Evolutionary conservation across 2,113 vertebrate genomes (phyloP).

Genomic region (Gallinago media): DNA sequence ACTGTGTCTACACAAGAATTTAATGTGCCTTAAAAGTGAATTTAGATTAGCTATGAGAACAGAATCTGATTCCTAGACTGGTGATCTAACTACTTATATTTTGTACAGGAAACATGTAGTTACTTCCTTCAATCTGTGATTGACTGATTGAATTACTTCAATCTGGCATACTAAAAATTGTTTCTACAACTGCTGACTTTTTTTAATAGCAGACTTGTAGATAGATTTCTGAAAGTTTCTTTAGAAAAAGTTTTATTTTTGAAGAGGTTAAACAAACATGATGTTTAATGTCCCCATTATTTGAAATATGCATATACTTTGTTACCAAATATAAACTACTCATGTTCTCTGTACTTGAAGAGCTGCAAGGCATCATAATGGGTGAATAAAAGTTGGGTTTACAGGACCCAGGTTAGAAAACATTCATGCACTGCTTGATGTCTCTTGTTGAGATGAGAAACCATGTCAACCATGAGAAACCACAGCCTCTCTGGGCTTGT

Average conservation of each 20-base stretch:
- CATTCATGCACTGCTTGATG: neutral
- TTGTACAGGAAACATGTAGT: neutral
- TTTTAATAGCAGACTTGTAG: neutral
- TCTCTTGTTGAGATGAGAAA: neutral
- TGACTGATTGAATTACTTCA: neutral
- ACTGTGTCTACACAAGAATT: neutral
- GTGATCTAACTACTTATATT: neutral
- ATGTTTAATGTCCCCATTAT: neutral
- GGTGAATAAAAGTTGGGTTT: neutral
- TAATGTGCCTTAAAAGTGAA: neutral
- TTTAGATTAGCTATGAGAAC: neutral
- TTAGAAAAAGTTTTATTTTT: neutral
- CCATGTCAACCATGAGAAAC: too few species aligned
- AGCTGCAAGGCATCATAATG: neutral
- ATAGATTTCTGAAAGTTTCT: neutral
- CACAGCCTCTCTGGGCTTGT: neutral
- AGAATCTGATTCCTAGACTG: neutral
- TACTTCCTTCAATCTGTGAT: neutral
- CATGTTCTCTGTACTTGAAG: neutral
- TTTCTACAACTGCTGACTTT: neutral
- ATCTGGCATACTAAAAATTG: neutral
- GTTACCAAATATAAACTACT: neutral
- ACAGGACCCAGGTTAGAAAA: neutral
- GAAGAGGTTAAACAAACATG: neutral
- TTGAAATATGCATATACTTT: neutral